Conservation (phyloP, 1,140 invertebrate genomes). For the Amyelois transitella region DNA sequence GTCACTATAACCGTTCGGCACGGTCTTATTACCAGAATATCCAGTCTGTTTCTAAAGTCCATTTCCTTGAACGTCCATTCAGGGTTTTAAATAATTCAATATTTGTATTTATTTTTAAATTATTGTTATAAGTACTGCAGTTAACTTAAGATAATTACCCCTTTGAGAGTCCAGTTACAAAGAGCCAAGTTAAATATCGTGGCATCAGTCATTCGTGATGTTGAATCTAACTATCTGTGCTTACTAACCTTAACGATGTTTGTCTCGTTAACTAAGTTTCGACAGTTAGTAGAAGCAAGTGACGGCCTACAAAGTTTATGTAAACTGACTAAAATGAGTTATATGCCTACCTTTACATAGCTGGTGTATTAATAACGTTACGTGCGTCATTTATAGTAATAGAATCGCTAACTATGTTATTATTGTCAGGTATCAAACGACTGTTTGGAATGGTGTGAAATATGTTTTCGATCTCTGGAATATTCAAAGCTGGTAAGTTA, state of each 20-base stretch:
- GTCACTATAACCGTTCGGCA: too few relatives aligned
- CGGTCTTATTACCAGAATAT: too few relatives aligned
- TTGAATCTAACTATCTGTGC: constrained; percentile 12
- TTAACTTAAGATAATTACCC: background rate
- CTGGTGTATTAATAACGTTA: background rate
- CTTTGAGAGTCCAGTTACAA: background rate
- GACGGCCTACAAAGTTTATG: constrained; percentile 23
- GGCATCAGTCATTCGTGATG: constrained; percentile 12
- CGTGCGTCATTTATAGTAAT: background rate
- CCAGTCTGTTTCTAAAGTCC: too few relatives aligned
- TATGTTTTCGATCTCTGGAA: too few relatives aligned
- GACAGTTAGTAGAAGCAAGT: constrained; percentile 26
- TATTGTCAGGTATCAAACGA: background rate
- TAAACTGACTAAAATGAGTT: constrained; percentile 22
- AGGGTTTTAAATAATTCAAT: too few relatives aligned
- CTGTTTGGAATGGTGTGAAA: too few relatives aligned
- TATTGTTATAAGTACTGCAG: too few relatives aligned
- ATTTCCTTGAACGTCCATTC: too few relatives aligned
- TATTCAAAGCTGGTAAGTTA: too few relatives aligned
- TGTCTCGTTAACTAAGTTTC: constrained; percentile 31
- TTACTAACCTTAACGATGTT: constrained; percentile 17
- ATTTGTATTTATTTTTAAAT: too few relatives aligned
- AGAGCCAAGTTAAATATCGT: background rate
- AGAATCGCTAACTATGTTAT: background rate
- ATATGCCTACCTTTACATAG: constrained; percentile 19